Base-by-base conservation (phyloP, 1,140 invertebrate genomes). In the Drosophila grimshawi region DNA sequence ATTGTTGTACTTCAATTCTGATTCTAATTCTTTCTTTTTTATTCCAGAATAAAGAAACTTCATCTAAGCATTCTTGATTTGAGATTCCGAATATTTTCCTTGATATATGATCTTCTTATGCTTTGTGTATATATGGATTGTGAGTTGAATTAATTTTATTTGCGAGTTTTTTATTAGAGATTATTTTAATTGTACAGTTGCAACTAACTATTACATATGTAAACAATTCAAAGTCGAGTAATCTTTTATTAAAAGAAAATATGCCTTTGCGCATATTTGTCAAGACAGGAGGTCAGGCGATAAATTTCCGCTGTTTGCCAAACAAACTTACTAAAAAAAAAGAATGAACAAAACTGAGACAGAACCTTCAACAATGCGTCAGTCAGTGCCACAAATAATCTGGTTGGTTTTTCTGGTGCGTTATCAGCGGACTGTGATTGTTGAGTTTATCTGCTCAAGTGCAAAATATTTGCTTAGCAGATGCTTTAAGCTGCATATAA, bases 331-430 rank as follows among this genome's bases (percentile, higher is more conserved):
- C 32, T 32, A 11, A 72, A 72, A 62, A 53, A 65, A 11, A 72
- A 72, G 48, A 53, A 64, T 73, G 10, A 43, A n/a, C 10, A n/a
- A 32, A 79, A 53, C 33, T 41, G 29, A 43, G 35, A 30, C 32
- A 43, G 41, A 61, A 52, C 30, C 48, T 55, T 62, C 49, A 76
- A 52, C 43, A 68, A 71, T 78, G 57, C 66, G 73, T 53, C 78
- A 81, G 71, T 78, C 60, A 55, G 48, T 64, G 68, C 49, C 75
- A 37, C 33, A 62, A 52, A 49, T 73, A 46, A 66, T 72, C 53
- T 66, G 64, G 33, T 3, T 4, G 29, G 4, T 8, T 39, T 39
- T 8, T 8, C 1, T 39, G 3, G 2, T 7, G 33, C 30, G 27
- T 19, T 30, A 43, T 43, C 10, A 57, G 11, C 6, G 39, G 19